A percentile compares a stretch with the other conserved stretches of the same genome.
phyloP scores from a whole-genome alignment of 2,797 vertebrate species.

The Chloroceryle inda region DNA sequence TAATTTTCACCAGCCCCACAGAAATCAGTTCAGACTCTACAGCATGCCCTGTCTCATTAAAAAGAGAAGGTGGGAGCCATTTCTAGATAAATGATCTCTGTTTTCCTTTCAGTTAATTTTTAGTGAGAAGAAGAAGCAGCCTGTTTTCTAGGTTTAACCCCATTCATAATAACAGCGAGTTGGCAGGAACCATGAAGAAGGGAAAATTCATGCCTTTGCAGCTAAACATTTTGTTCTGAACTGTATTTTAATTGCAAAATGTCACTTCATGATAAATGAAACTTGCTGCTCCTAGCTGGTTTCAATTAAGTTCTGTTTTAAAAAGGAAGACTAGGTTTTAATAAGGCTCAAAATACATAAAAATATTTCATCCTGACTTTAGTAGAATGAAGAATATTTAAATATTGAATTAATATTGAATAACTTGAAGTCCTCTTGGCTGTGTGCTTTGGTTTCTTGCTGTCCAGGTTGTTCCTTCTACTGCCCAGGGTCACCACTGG shows the following conservation, averaged over 20 bases:
- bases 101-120: background rate
- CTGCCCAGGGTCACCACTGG: background rate
- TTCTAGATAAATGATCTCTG: background rate
- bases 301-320: slow-evolving; percentile 51
- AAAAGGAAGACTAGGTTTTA: slow-evolving; percentile 32
- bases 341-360: slow-evolving; percentile 21
- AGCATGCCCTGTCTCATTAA: background rate
- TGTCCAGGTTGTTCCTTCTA: background rate
- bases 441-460: background rate
- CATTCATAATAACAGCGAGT: background rate
- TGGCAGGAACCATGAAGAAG: background rate
- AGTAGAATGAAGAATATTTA: background rate
- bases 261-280: slow-evolving; percentile 44
- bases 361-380: slow-evolving; percentile 13
- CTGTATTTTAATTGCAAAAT: slow-evolving; percentile 54
- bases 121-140: background rate
- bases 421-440: background rate
- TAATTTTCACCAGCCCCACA: background rate
- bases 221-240: slow-evolving; percentile 48
- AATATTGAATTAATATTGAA: background rate
- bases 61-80: background rate
- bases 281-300: background rate
- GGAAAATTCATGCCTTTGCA: slow-evolving; percentile 20
- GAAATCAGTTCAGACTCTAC: accelerated
- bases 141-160: background rate